Conservation (phyloP, 2,888 invertebrate species). For the Drosophila histrio region DNA sequence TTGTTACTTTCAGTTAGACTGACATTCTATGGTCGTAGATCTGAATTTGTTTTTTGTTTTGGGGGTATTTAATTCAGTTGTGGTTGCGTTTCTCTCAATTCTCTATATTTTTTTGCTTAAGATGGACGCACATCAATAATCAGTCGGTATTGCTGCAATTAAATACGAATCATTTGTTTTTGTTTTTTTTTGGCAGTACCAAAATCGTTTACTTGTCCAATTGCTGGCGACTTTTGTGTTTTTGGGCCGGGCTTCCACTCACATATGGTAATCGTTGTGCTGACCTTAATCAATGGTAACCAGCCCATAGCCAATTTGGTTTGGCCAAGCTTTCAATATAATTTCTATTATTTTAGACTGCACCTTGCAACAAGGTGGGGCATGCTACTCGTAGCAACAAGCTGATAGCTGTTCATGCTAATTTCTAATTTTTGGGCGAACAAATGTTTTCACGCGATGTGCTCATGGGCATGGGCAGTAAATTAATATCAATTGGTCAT, state of each 20-base stretch:
- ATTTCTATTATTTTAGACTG: slow-evolving; percentile 74
- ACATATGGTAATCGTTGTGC: slow-evolving; percentile 17
- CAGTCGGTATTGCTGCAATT: slow-evolving; percentile 5
- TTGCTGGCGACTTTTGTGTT: neutral
- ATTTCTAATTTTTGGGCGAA: slow-evolving; percentile 42
- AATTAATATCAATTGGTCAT: slow-evolving; percentile 75
- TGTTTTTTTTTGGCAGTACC: neutral
- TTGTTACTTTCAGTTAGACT: slow-evolving; percentile 36
- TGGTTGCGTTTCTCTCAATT: slow-evolving; percentile 11
- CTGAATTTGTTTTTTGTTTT: slow-evolving; percentile 32
- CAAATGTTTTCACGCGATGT: slow-evolving; percentile 74
- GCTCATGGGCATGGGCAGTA: slow-evolving; percentile 25
- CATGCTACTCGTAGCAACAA: slow-evolving; percentile 49
- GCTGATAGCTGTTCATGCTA: slow-evolving; percentile 55
- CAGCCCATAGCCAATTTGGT: slow-evolving; percentile 36
- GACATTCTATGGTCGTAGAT: slow-evolving; percentile 62
- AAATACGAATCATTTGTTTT: neutral
- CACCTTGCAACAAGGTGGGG: slow-evolving; percentile 56
- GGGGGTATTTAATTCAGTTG: slow-evolving; percentile 28
- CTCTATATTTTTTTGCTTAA: neutral
- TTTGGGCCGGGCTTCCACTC: slow-evolving; percentile 40
- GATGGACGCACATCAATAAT: slow-evolving; percentile 8
- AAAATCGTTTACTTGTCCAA: neutral
- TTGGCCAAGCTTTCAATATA: slow-evolving; percentile 58
- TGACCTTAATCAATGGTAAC: slow-evolving; percentile 69